These are phyloP conservation scores for Bombylius major DNA, from an alignment of 2,888 invertebrate species.

Conservation along the genomic window DNA sequence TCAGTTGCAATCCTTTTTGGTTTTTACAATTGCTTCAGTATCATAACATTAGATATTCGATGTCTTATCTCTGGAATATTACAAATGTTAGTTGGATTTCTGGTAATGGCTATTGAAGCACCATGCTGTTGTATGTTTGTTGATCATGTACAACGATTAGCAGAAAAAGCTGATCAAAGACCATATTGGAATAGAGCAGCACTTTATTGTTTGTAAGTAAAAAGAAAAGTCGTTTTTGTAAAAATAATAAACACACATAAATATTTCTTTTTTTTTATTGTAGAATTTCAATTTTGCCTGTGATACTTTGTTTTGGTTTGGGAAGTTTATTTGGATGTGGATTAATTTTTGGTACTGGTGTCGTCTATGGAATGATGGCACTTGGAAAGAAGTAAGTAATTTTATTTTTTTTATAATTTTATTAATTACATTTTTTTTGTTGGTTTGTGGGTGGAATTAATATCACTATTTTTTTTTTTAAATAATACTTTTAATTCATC, in stretches of 20 bases:
- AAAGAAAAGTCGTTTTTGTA: not conserved
- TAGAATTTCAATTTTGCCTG: constrained; percentile 69
- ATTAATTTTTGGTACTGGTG: constrained; percentile 75
- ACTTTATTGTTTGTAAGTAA: constrained; percentile 69
- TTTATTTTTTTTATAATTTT: not conserved
- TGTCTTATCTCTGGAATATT: constrained; percentile 69
- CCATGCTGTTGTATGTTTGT: constrained; percentile 96
- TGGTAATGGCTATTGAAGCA: constrained; percentile 81
- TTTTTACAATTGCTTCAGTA: constrained; percentile 56
- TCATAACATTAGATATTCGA: constrained; percentile 46
- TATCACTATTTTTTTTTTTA: too few species aligned
- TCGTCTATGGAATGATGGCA: constrained; percentile 88
- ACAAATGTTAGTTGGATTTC: constrained; percentile 82
- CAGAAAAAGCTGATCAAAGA: constrained; percentile 67
- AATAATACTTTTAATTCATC: too few species aligned
- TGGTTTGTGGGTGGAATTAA: not conserved
- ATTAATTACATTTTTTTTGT: not conserved
- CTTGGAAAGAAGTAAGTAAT: constrained; percentile 84
- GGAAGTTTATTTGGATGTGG: constrained; percentile 78
- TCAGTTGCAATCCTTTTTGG: constrained; percentile 78
- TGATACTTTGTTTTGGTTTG: constrained; percentile 62
- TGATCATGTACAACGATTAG: constrained; percentile 80
- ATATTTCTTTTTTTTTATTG: constrained; percentile 17
- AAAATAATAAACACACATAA: not conserved
- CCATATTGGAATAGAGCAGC: constrained; percentile 85